Evolutionary conservation across 2,797 vertebrate genomes (phyloP), one percentile per base, ranked within the genome.

Genomic region (Lithobates sylvaticus): DNA sequence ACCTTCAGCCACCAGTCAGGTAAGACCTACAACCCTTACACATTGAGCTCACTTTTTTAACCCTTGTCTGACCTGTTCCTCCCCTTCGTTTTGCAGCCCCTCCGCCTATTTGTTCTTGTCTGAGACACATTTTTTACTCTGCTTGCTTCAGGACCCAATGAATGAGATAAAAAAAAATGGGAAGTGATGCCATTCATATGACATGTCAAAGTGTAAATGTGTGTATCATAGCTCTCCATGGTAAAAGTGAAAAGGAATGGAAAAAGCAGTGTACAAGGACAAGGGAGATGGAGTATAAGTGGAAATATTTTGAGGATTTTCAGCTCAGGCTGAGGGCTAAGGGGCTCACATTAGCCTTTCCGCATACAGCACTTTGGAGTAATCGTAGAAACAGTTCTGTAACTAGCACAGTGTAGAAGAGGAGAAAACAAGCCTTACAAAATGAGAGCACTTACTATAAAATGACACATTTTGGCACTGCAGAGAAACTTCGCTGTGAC

Each of bases 381-480:
- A 16, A 32, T 58, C 32, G 10, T 76, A 21, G n/a, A 68, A 78
- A 78, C 26, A 80, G 67, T 71, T 71, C 10, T 50, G 10, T 72
- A 81, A 36, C 36, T 61, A n/a, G 32, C 36, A 61, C 50, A 69
- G 50, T 70, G 42, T 50, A 10, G 9, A 1, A 61, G 54, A 61
- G 54, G 21, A 69, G 8, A 39, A 72, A 71, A 21, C 23, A 50
- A 5, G 13, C 18, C 54, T 81, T 72, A 50, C 67, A 61, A 69
- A 69, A 72, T 71, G 61, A 27, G 3, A 67, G 76, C 61, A 26
- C 65, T 69, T 69, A 29, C 77, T 79, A 79, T 47, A 47, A 79
- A 73, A 82, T 74, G 34, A 82, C 70, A 74, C 70, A 82, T 82
- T 82, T 39, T 81, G 39, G 15, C 42, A 39, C 61, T 58, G 70